A percentile compares a stretch with the other conserved stretches of the same genome.
Evolutionary conservation across 1,140 invertebrate species (phyloP).

Genomic region (Phymorhynchus buccinoides): DNA sequence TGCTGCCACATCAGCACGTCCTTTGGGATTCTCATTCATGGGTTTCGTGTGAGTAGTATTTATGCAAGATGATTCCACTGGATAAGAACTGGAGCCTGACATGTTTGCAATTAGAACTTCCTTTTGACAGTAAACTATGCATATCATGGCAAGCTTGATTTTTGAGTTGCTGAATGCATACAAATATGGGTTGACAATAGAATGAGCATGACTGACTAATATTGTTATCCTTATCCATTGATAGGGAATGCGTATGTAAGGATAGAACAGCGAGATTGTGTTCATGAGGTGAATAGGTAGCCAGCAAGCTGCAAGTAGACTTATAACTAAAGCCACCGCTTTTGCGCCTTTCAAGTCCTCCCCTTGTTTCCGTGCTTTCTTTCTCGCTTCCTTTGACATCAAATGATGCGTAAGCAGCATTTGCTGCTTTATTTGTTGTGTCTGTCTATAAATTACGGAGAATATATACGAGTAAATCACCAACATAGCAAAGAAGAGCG

Average conservation of each 20-base stretch:
- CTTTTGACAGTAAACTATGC: constrained; percentile 58
- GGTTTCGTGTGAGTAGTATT: too few species aligned
- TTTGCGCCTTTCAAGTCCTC: constrained; percentile 68
- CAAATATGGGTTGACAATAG: constrained; percentile 71
- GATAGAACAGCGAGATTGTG: constrained; percentile 51
- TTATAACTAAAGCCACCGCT: constrained; percentile 64
- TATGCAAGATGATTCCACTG: too few species aligned
- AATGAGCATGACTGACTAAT: constrained; percentile 79
- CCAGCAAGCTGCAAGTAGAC: constrained; percentile 68
- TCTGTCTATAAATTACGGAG: constrained; percentile 49
- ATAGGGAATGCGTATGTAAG: constrained; percentile 42
- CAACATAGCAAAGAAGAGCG: constrained; percentile 66
- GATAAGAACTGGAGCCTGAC: too few species aligned
- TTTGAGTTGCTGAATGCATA: constrained; percentile 87
- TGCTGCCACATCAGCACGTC: too few species aligned
- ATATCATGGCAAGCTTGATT: constrained; percentile 84
- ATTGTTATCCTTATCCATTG: constrained; percentile 74
- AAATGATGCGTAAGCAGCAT: too few species aligned
- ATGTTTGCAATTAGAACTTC: too few species aligned
- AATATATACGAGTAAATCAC: constrained; percentile 68
- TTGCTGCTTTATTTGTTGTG: constrained; percentile 51
- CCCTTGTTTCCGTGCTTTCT: constrained; percentile 40
- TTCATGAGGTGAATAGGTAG: constrained; percentile 69
- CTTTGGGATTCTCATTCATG: too few species aligned
- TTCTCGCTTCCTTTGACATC: constrained; percentile 40